phyloP scores from a whole-genome alignment of 2,888 invertebrate species.

The Xestia sexstrigata region DNA sequence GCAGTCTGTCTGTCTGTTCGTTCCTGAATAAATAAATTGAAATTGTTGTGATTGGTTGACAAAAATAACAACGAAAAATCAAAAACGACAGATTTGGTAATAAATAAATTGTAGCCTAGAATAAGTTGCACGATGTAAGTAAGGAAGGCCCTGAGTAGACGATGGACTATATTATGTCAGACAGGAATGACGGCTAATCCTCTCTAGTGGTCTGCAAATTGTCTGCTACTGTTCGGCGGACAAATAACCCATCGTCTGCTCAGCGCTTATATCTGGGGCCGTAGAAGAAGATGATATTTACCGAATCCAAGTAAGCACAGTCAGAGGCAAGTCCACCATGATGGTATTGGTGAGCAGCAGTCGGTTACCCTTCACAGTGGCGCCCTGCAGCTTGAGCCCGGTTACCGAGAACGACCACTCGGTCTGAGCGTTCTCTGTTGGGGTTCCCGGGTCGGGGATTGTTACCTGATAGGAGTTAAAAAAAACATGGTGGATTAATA shows the following conservation, averaged over 20 bases:
- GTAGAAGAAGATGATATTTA: conserved; percentile 75
- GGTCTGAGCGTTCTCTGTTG: conserved; percentile 91
- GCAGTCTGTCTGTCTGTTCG: too few species aligned
- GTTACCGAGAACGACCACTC: conserved; percentile 93
- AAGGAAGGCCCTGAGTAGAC: background rate
- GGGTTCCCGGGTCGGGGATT: conserved; percentile 91
- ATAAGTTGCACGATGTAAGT: too few species aligned
- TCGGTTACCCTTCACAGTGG: conserved; percentile 97
- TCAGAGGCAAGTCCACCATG: conserved; percentile 97
- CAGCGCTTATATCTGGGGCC: background rate
- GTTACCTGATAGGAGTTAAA: conserved; percentile 85
- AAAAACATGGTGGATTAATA: background rate
- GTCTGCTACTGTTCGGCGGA: background rate
- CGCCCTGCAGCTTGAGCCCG: conserved; percentile 99
- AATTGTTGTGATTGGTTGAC: background rate
- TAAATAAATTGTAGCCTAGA: background rate
- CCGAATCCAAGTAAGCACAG: conserved; percentile 97
- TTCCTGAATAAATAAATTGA: too few species aligned
- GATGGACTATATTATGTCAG: background rate
- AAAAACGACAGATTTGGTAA: background rate
- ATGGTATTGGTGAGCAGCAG: conserved; percentile 98
- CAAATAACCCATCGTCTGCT: background rate
- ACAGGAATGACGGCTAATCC: background rate
- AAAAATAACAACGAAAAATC: background rate
- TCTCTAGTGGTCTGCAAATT: background rate